A percentile compares a stretch with the other conserved stretches of the same genome.
These are phyloP conservation scores for Drosophila lutescens DNA, from an alignment of 2,888 invertebrate genomes.

Conservation along the genomic window DNA sequence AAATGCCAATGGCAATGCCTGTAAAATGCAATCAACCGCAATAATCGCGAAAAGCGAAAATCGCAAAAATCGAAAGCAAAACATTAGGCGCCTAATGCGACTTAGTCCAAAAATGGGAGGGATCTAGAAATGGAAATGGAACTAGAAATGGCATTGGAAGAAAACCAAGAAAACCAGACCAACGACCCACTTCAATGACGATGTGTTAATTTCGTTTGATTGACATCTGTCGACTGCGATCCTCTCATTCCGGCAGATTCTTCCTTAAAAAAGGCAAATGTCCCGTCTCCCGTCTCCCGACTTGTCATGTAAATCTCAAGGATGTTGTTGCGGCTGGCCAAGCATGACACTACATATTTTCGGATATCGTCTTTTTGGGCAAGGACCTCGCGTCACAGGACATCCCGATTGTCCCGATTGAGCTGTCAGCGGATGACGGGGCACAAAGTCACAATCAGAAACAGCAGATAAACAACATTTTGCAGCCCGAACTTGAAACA, in stretches of 20 bases:
- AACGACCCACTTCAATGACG: conserved; percentile 49
- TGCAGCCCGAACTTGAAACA: conserved; percentile 17
- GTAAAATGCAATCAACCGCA: conserved; percentile 66
- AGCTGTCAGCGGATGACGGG: conserved; percentile 42
- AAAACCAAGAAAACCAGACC: conserved; percentile 4
- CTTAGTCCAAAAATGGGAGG: conserved; percentile 21
- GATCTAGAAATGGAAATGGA: conserved; percentile 4
- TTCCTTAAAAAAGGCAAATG: conserved; percentile 15
- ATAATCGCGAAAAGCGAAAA: conserved; percentile 62
- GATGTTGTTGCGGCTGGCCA: conserved; percentile 49
- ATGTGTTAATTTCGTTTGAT: conserved; percentile 75
- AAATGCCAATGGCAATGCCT: background rate
- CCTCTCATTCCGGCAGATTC: conserved; percentile 24
- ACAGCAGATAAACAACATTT: conserved; percentile 2
- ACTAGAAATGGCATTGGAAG: background rate
- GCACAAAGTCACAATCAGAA: conserved; percentile 20
- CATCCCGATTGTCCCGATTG: conserved; percentile 40
- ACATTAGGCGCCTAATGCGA: conserved; percentile 67
- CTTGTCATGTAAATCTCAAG: conserved; percentile 53
- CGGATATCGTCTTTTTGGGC: background rate
- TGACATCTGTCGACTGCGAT: conserved; percentile 66
- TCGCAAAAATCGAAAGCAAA: conserved; percentile 32
- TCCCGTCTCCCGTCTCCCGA: conserved; percentile 19
- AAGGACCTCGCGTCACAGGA: conserved; percentile 18
- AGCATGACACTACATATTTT: conserved; percentile 43